These are phyloP conservation scores for Alces alces DNA, from an alignment of 2,113 vertebrate genomes.

Conservation along the genomic window DNA sequence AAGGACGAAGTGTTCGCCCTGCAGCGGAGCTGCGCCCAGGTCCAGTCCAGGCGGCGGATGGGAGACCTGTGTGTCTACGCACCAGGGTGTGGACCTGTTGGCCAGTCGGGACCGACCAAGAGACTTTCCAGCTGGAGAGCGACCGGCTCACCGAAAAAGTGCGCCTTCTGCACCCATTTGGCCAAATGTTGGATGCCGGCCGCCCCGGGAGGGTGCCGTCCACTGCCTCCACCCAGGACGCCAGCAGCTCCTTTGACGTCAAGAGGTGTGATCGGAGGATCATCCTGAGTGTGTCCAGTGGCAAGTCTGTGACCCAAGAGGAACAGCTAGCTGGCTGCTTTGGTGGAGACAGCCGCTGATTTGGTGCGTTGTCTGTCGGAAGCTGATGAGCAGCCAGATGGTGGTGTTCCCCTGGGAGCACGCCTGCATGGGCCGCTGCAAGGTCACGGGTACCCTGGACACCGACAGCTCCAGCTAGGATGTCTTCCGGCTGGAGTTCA, in stretches of 20 bases:
- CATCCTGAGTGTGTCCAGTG: neutral
- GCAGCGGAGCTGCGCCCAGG: slow-evolving; percentile 96
- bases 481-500: neutral
- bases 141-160: accelerated
- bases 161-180: neutral
- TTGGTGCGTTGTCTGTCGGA: accelerated
- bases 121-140: neutral
- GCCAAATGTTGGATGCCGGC: neutral
- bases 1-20: slow-evolving; percentile 96
- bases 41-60: slow-evolving; percentile 83
- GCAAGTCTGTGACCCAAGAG: neutral
- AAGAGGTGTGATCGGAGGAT: neutral
- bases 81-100: slow-evolving; percentile 77
- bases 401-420: neutral
- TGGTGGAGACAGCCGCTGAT: accelerated
- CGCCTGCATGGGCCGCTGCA: neutral
- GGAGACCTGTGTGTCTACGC: slow-evolving; percentile 91
- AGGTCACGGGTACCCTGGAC: neutral
- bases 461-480: neutral
- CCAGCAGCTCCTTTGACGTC: neutral
- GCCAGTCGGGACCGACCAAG: neutral
- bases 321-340: neutral
- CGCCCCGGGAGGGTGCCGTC: accelerated
- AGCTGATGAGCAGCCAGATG: neutral
- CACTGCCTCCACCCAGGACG: neutral